Base-by-base conservation (phyloP, 2,888 invertebrate genomes). In the Caenorhabditis imperialis region DNA sequence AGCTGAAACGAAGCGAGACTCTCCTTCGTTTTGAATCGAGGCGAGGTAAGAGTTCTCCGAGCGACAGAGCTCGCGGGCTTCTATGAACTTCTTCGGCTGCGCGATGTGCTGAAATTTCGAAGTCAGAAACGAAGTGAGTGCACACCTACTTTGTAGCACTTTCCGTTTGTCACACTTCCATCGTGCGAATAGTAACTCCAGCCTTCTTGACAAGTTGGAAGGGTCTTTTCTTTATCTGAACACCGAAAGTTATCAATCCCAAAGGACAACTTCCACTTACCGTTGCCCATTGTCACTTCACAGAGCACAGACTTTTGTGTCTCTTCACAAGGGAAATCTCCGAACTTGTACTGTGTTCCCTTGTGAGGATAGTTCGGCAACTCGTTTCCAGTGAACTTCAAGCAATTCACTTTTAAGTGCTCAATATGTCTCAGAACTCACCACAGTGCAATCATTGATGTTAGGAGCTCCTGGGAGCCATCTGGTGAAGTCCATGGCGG, bases 391-490 rank as follows among this genome's bases (percentile, higher is more conserved):
- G 71, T 71, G 45, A 71, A 71, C 70, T 69, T 18, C 25, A 58
- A 38, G 6, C 20, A 47, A 30, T 25, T 18, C 3, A 22, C 7
- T 8, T 18, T 45, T 45, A 14, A 4, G 5, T 45, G 42, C 7
- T n/a, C 7, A 42, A 42, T 42, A n/a, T 42, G 6, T 18, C 27
- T 5, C 4, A 5, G 16, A 6, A 14, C 69, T 69, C 27, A 69
- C 69, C 38, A 71, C 71, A 7, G 71, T 71, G 40, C 71, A 71
- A 48, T 71, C 71, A 33, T 71, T 48, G 44, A 61, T 61, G n/a
- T 71, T 71, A n/a, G 71, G 71, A 20, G 71, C 71, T 55, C 71
- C 71, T 7, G 71, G 71, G 18, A 71, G 61, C 71, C 71, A 71
- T 50, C 62, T 71, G 2, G 71, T 71, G 51, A 55, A 71, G 23